phyloP scores from a whole-genome alignment of 30 jellyfish, hydroid and myxozoan genomes.

The Pseudorhiza aurosa region DNA sequence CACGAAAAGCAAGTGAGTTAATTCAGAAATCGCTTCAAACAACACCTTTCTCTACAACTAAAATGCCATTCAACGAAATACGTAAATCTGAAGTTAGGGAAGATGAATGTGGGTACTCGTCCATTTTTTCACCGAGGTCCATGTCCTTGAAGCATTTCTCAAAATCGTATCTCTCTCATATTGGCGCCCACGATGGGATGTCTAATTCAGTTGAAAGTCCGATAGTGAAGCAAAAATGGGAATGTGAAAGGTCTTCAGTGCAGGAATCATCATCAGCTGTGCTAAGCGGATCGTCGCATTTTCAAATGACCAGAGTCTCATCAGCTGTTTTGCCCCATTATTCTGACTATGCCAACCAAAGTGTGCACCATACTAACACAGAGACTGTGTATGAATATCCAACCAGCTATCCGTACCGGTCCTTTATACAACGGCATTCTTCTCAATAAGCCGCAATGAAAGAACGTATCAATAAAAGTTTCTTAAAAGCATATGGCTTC shows the following conservation, averaged over 20 bases:
- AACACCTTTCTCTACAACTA: not conserved
- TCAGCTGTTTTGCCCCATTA: slow-evolving; percentile 46
- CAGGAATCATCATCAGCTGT: not conserved
- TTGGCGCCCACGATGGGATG: not conserved
- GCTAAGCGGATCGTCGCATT: slow-evolving; percentile 3
- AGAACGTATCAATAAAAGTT: too few species aligned
- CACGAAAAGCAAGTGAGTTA: not conserved
- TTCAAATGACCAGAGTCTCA: slow-evolving; percentile 33
- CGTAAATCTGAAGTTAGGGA: not conserved
- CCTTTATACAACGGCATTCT: slow-evolving; percentile 25
- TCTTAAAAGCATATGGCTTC: too few species aligned
- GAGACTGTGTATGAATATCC: slow-evolving; percentile 4
- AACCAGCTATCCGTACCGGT: slow-evolving; percentile 37
- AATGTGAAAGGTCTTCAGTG: not conserved
- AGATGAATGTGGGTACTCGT: not conserved
- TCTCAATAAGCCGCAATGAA: too few species aligned
- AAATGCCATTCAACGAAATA: not conserved
- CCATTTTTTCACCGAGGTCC: slow-evolving; percentile 11
- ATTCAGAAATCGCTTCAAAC: not conserved
- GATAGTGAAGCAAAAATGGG: slow-evolving; percentile 29
- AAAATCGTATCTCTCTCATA: slow-evolving; percentile 5
- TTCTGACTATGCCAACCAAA: slow-evolving; percentile 15
- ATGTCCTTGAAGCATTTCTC: slow-evolving; percentile 25
- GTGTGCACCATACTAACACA: slow-evolving; percentile 1
- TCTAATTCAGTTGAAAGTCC: not conserved